Conservation (phyloP, 2,888 invertebrate genomes). For the Mimumesa dahlbomi region DNA sequence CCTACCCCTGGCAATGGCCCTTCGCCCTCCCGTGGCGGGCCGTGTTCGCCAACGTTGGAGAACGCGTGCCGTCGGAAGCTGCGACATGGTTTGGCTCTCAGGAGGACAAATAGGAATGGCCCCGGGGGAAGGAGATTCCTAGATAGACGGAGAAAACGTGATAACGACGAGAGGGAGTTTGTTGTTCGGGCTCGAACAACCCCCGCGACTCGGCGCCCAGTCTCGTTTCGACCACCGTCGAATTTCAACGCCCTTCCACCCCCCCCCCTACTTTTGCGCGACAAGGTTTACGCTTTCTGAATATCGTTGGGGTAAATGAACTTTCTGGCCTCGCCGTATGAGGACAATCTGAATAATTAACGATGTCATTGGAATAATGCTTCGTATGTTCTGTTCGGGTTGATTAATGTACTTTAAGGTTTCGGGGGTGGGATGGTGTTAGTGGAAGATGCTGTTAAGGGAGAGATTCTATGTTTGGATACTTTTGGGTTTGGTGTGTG, state of each 20-base stretch:
- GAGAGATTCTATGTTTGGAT: no score
- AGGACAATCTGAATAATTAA: no score
- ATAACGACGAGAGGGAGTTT: slow-evolving; percentile 73
- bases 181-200: slow-evolving; percentile 62
- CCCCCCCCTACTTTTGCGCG: slow-evolving; percentile 9
- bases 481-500: no score
- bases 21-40: slow-evolving; percentile 32
- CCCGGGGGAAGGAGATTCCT: slow-evolving; percentile 54
- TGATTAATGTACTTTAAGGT: no score
- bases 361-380: no score
- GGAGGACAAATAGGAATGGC: slow-evolving; percentile 78
- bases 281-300: slow-evolving; percentile 8
- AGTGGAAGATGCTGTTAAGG: no score
- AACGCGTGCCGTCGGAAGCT: slow-evolving; percentile 74
- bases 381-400: no score
- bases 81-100: slow-evolving; percentile 78
- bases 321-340: no score
- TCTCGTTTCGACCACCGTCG: slow-evolving; percentile 44
- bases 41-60: slow-evolving; percentile 55
- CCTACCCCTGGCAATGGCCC: slow-evolving; percentile 9
- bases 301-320: no score
- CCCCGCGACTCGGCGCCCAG: slow-evolving; percentile 32
- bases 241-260: slow-evolving; percentile 49
- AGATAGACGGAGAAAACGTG: slow-evolving; percentile 65
- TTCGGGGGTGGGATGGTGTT: no score